Conservation (phyloP, 2,888 invertebrate genomes). For the Cheilosia soror region DNA sequence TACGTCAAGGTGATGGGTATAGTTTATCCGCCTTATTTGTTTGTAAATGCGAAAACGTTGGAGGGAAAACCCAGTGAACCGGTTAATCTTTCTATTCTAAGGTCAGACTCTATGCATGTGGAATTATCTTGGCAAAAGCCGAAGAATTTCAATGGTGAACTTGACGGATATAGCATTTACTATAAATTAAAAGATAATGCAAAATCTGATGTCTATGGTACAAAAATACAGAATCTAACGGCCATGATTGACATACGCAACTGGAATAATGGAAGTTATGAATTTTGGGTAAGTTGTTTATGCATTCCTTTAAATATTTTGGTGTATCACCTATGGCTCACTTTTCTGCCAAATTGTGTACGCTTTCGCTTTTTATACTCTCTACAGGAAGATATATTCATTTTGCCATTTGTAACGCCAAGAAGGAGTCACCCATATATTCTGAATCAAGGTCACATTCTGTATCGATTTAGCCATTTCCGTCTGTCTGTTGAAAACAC, state of each 20-base stretch:
- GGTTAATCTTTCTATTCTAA: slow-evolving; percentile 86
- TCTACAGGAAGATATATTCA: too few relatives aligned
- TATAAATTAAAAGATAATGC: slow-evolving; percentile 88
- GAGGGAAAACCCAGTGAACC: slow-evolving; percentile 91
- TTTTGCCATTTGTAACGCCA: too few relatives aligned
- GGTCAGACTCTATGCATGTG: slow-evolving; percentile 87
- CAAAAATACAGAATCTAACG: slow-evolving; percentile 59
- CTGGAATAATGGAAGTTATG: slow-evolving; percentile 77
- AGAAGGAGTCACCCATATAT: too few relatives aligned
- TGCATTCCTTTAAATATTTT: slow-evolving; percentile 14
- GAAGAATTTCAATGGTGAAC: slow-evolving; percentile 86
- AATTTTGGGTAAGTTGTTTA: slow-evolving; percentile 77
- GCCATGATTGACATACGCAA: slow-evolving; percentile 42
- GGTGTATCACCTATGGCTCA: too few relatives aligned
- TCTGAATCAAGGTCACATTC: too few relatives aligned
- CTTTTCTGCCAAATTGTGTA: too few relatives aligned
- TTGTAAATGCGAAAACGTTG: slow-evolving; percentile 86
- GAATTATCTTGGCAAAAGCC: slow-evolving; percentile 89
- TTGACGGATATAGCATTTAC: slow-evolving; percentile 87
- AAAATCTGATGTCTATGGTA: slow-evolving; percentile 79
- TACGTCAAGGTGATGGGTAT: slow-evolving; percentile 87
- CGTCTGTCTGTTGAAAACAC: too few relatives aligned
- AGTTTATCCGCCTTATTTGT: slow-evolving; percentile 87
- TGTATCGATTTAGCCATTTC: too few relatives aligned
- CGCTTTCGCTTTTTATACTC: too few relatives aligned